Percentiles rank a stretch among this genome's conserved stretches.
These are phyloP conservation scores for Dendrocopos noguchii DNA, from an alignment of 2,113 vertebrate species.

Conservation along the genomic window DNA sequence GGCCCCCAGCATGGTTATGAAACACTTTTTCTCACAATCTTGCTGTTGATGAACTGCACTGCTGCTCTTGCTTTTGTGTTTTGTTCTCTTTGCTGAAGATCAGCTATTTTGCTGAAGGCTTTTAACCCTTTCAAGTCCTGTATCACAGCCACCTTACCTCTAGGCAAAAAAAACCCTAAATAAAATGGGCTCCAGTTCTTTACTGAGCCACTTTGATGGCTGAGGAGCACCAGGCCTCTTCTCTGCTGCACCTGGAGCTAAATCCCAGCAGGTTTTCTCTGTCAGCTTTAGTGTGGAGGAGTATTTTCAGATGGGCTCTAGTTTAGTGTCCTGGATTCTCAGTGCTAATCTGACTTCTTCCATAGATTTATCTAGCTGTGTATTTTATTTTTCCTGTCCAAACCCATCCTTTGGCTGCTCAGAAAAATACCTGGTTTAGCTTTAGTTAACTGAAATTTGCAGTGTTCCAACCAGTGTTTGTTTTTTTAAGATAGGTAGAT, in stretches of 20 bases:
- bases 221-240: background rate
- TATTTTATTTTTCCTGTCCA: background rate
- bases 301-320: background rate
- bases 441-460: background rate
- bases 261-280: background rate
- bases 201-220: background rate
- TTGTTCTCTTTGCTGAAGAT: background rate
- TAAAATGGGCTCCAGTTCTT: background rate
- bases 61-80: background rate
- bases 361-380: background rate
- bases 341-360: background rate
- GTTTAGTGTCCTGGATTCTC: background rate
- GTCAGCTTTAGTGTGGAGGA: background rate
- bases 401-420: background rate
- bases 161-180: background rate
- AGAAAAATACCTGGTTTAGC: slow-evolving; percentile 19
- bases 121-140: background rate
- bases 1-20: slow-evolving; percentile 27
- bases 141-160: background rate
- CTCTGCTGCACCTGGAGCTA: background rate
- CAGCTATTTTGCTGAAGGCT: slow-evolving; percentile 46
- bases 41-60: background rate
- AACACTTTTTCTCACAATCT: slow-evolving; percentile 43
- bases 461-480: background rate
- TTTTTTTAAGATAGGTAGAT: background rate